Base-by-base conservation (phyloP, 2,797 vertebrate genomes). In the Perdix hodgsoniae region DNA sequence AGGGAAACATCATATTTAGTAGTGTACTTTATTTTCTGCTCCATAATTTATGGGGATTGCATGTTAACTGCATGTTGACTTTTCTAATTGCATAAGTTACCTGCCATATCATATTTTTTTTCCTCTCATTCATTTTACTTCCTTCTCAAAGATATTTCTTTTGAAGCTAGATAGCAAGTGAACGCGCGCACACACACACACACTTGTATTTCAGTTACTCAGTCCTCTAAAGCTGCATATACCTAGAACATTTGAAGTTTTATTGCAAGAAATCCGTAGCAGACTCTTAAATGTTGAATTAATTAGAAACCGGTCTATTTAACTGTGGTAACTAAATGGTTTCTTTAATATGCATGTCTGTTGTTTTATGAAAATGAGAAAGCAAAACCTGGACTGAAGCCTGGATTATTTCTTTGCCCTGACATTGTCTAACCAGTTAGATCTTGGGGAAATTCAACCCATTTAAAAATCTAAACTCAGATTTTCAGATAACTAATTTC, bases 1-100 rank as follows among this genome's bases (percentile, higher is more conserved):
- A 90, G 59, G 22, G 22, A 90, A 65, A 15, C 18, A 16, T 77
- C 76, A n/a, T 37, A 11, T 61, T 83, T 40, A 33, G 35, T 78
- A 69, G 12, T 59, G 27, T 66, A 63, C 63, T 81, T 77, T 75
- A 75, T 78, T 94, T 94, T 90, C 47, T 91, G 11, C 29, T 83
- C 0, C 65, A 4, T 50, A 57, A 65, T 83, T 75, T 72, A 47
- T 40, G 27, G 39, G 21, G 11, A 65, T 75, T 83, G 17, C 52
- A 78, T 81, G 42, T 44, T 44, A 44, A 91, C 70, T 63, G 21
- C 15, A 13, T 50, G 29, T 83, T 86, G 50, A 66, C 15, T 83
- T 79, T 77, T 81, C 11, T 49, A 50, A 42, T 75, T 70, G 40
- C 44, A 57, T 49, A 29, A 79, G 37, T 69, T 87, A 91, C 61